Percentiles rank a stretch among this genome's conserved stretches.
These are phyloP conservation scores for Lycopodina hypogea DNA, from an alignment of 37 sponge, comb jelly and placozoan genomes.

Conservation along the genomic window DNA sequence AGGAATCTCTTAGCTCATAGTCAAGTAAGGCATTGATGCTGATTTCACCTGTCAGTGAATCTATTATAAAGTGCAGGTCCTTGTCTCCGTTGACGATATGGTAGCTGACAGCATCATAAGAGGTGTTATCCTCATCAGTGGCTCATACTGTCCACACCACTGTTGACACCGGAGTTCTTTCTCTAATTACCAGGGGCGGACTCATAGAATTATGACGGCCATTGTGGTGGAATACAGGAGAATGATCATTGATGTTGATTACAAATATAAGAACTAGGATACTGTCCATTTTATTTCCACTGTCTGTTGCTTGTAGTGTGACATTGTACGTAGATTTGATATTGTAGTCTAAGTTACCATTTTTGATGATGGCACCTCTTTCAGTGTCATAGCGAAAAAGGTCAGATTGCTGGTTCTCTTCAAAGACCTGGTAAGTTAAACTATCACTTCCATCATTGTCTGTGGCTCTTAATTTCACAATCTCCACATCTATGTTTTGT, in stretches of 20 bases:
- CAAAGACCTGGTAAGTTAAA: constrained; percentile 12
- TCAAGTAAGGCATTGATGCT: constrained; percentile 29
- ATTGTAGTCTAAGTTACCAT: neutral
- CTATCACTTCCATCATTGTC: constrained; percentile 41
- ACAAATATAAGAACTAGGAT: constrained; percentile 18
- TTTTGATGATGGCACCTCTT: constrained; percentile 19
- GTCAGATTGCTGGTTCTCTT: neutral
- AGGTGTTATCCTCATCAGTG: constrained; percentile 48
- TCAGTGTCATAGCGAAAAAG: neutral
- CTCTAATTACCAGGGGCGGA: constrained; percentile 21
- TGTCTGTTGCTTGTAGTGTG: constrained; percentile 17
- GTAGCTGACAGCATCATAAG: constrained; percentile 46
- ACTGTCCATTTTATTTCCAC: neutral
- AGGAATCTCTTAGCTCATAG: constrained; percentile 38
- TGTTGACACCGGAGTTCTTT: constrained; percentile 14
- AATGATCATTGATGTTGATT: constrained; percentile 56
- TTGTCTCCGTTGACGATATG: constrained; percentile 5
- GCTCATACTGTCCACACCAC: constrained; percentile 35
- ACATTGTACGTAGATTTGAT: neutral
- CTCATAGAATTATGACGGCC: neutral
- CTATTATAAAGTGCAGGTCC: constrained; percentile 56
- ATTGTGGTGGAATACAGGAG: constrained; percentile 46
- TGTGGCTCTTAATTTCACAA: constrained; percentile 32
- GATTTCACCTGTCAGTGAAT: constrained; percentile 59
- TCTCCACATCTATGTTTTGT: neutral